Evolutionary conservation across 2,113 vertebrate species (phyloP), one percentile per base, ranked within the genome.

Genomic region (Erythrocercus mccallii): DNA sequence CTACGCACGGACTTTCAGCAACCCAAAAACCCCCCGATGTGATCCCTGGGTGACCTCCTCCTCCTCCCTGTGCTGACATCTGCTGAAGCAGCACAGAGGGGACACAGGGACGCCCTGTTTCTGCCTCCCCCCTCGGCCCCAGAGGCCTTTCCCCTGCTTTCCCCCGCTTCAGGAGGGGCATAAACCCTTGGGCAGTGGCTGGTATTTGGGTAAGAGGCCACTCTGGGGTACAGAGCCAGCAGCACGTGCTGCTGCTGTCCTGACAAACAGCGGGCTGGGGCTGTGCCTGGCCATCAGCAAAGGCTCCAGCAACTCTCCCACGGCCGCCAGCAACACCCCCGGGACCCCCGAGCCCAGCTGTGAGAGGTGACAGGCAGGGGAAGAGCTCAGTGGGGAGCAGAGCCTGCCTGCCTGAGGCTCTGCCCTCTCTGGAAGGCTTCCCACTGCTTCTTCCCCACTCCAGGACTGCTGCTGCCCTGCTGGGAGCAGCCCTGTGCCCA

Each of bases 221-320:
- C 5, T 0, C 66, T 23, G 73, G 45, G 57, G 23, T 80, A 33
- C 61, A 6, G 86, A 92, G 82, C 48, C 81, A 90, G 74, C 35
- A 86, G 57, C 79, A 81, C 6, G 37, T 7, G 51, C 71, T 76
- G 83, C 76, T 82, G 61, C 9, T 54, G 61, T 61, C 18, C 91
- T n/a, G 66, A 50, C 5, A 8, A 81, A 38, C 23, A 2, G 40
- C 38, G 61, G 11, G 44, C 60, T 5, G 12, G 42, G 28, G 45
- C 90, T 18, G 28, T 40, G 78, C 69, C 69, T 81, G 86, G 24
- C 61, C 48, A 77, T 19, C 83, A 61, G 62, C 38, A 12, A 92
- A 53, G 70, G 88, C 86, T 84, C 77, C 89, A 91, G 76, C 72
- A 87, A 47, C 81, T 58, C 77, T 97, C 94, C 94, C 97, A 96